Evolutionary conservation across 2,888 invertebrate species (phyloP), one percentile per base, ranked within the genome.

Genomic region (Lysandra coridon): DNA sequence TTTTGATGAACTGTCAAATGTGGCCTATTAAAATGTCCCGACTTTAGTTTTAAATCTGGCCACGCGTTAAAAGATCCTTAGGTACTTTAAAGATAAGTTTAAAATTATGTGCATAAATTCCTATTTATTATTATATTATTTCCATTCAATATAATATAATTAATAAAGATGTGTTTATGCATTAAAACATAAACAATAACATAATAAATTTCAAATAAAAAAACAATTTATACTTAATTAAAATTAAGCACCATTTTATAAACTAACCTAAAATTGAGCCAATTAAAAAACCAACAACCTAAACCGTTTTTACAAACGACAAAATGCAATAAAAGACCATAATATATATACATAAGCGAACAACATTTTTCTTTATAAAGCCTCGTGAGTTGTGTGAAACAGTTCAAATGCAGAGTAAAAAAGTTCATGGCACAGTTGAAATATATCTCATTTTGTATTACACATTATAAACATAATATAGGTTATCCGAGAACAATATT

Each of bases 341-440:
- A 17, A 23, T 23, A n/a, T n/a, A n/a, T 69, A 69, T 33, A 69
- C 69, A 37, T 69, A 14, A 33, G 1, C 14, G 5, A 69, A 69
- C 57, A 76, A 76, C 76, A 76, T 57, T 76, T 76, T 76, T 75
- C 75, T 49, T 57, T 57, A 76, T 76, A 57, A 17, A 53, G 57
- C 33, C 69, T 69, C 37, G 12, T 69, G 37, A 5, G 12, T 69
- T 69, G 12, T 69, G 37, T 14, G 12, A 69, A 30, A 69, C 30
- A 69, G 69, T 37, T 69, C 1, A 33, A 12, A 64, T 30, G 7
- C 23, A 23, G 6, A 62, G 49, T 49, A 62, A 17, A 10, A 69
- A 69, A 33, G 33, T 69, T 69, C 33, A 69, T 69, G 69, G 69
- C 69, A 69, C 69, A 37, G 69, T 69, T 69, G 12, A 69, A 69